A percentile compares a stretch with the other conserved stretches of the same genome.
phyloP scores from a whole-genome alignment of 2,797 vertebrate genomes.

The Neosilurus mollespiculum region DNA sequence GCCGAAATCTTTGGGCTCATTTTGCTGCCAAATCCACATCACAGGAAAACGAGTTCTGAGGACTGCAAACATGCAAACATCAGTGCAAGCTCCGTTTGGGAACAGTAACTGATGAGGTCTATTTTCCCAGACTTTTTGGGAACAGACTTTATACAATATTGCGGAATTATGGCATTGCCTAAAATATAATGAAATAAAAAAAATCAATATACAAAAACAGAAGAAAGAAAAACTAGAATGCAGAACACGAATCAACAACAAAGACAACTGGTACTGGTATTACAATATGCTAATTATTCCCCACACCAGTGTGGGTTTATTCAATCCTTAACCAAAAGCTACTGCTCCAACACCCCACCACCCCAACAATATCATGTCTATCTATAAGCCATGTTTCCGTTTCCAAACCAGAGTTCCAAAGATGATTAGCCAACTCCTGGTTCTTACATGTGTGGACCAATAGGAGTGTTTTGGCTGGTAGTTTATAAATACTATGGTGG shows the following conservation, averaged over 20 bases:
- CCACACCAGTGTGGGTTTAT: neutral
- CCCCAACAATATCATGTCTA: neutral
- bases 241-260: neutral
- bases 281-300: neutral
- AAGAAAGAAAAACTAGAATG: neutral
- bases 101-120: neutral
- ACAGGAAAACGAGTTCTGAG: constrained; percentile 25
- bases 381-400: neutral
- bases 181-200: neutral
- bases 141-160: neutral
- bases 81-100: neutral
- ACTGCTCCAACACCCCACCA: neutral
- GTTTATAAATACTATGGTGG: neutral
- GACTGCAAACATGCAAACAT: constrained; percentile 24
- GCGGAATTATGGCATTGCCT: neutral
- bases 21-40: constrained; percentile 53
- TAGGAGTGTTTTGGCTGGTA: neutral
- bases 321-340: neutral
- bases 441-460: neutral
- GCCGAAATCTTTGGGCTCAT: constrained; percentile 22
- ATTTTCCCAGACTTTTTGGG: neutral
- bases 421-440: neutral
- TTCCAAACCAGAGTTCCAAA: constrained; percentile 7
- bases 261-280: too few relatives aligned
- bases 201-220: neutral